phyloP scores from a whole-genome alignment of 1,140 invertebrate genomes.

The Heliconius himera region DNA sequence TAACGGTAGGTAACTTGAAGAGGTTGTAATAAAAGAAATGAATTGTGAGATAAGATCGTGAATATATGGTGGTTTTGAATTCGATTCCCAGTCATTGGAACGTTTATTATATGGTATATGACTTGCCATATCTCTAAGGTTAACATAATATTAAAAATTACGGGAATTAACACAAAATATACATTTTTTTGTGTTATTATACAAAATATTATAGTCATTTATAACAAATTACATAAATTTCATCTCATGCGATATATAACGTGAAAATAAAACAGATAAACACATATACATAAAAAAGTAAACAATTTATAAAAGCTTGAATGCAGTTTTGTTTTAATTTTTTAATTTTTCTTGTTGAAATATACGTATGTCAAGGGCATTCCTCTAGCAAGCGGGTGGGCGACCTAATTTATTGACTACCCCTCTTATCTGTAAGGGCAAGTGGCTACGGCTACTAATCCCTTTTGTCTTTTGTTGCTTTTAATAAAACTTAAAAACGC shows the following conservation, averaged over 20 bases:
- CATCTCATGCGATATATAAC: neutral
- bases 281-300: no score
- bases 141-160: no score
- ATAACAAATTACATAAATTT: no score
- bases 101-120: no score
- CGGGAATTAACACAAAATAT: no score
- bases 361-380: slow-evolving; percentile 13
- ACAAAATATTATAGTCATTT: no score
- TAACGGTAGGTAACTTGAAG: neutral
- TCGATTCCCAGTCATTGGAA: no score
- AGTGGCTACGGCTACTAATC: slow-evolving; percentile 42
- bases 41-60: neutral
- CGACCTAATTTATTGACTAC: slow-evolving; percentile 42
- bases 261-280: no score
- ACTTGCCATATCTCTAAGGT: no score
- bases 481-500: neutral
- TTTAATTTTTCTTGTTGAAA: neutral
- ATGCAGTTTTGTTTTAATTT: neutral
- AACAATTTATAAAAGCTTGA: neutral
- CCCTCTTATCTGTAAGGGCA: slow-evolving; percentile 45
- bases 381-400: slow-evolving; percentile 36
- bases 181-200: no score
- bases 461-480: neutral
- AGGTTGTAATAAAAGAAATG: neutral
- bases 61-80: neutral